A percentile compares a stretch with the other conserved stretches of the same genome.
phyloP scores from a whole-genome alignment of 2,888 invertebrate genomes.

The Trichopoda pennipes region DNA sequence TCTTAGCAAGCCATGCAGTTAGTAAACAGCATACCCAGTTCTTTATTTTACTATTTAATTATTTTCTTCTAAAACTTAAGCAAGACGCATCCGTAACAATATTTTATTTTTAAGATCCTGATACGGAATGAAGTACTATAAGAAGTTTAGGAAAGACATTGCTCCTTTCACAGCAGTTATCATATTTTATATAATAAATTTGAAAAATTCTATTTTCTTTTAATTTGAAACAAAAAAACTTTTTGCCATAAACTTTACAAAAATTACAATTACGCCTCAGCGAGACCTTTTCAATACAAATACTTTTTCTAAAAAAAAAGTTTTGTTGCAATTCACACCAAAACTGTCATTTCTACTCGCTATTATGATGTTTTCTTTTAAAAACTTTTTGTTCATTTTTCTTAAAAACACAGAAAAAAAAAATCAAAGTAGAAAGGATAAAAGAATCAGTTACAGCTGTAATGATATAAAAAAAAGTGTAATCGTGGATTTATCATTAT shows the following conservation, averaged over 20 bases:
- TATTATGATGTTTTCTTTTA: constrained; percentile 39
- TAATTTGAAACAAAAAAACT: background rate
- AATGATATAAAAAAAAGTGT: constrained; percentile 21
- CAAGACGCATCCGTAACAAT: too few species aligned
- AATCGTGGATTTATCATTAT: constrained; percentile 60
- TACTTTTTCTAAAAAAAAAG: constrained; percentile 15
- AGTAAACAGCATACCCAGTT: too few species aligned
- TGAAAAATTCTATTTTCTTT: background rate
- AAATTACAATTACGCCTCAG: constrained; percentile 17
- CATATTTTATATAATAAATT: too few species aligned
- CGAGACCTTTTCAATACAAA: background rate
- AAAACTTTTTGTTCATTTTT: constrained; percentile 35
- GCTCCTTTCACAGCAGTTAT: too few species aligned
- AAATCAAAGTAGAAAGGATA: background rate
- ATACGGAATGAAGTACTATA: too few species aligned
- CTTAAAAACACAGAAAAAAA: background rate
- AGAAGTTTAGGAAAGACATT: too few species aligned
- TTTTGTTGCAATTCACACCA: constrained; percentile 58
- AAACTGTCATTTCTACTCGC: constrained; percentile 30
- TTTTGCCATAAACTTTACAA: constrained; percentile 1
- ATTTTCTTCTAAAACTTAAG: too few species aligned
- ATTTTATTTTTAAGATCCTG: too few species aligned
- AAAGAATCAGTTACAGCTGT: constrained; percentile 25
- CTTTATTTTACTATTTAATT: too few species aligned
- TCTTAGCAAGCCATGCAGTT: too few species aligned